These are phyloP conservation scores for Adineta ricciae DNA, from an alignment of 2,888 invertebrate genomes.

Conservation along the genomic window DNA sequence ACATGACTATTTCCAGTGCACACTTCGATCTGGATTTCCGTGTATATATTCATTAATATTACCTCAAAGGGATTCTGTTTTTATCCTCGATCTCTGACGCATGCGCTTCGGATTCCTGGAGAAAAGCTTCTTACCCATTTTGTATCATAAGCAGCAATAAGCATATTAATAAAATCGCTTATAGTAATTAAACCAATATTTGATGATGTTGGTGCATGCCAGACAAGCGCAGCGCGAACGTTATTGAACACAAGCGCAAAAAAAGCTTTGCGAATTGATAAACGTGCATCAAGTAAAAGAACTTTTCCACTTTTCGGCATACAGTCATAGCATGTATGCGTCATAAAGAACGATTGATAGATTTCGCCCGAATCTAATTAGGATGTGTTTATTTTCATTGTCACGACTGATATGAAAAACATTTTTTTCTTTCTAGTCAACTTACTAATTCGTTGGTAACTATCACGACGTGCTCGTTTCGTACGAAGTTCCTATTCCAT, in stretches of 20 bases:
- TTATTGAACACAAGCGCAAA: conserved; percentile 16
- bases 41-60: too few species aligned
- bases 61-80: not conserved
- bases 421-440: not conserved
- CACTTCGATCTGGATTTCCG: too few species aligned
- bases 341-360: conserved; percentile 12
- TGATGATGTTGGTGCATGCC: conserved; percentile 17
- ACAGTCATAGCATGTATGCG: conserved; percentile 74
- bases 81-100: not conserved
- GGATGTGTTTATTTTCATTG: too few species aligned
- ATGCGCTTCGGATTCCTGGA: not conserved
- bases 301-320: conserved; percentile 97
- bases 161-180: conserved; percentile 12
- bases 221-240: not conserved
- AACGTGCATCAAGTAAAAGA: conserved; percentile 95
- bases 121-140: not conserved
- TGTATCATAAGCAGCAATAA: not conserved
- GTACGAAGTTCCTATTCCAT: not conserved
- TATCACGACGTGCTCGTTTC: not conserved
- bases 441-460: not conserved
- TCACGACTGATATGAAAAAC: too few species aligned
- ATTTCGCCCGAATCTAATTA: not conserved
- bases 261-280: conserved; percentile 55
- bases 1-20: too few species aligned
- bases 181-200: conserved; percentile 12